Conservation (phyloP, 2,888 invertebrate species). For the Eutolmus rufibarbis region DNA sequence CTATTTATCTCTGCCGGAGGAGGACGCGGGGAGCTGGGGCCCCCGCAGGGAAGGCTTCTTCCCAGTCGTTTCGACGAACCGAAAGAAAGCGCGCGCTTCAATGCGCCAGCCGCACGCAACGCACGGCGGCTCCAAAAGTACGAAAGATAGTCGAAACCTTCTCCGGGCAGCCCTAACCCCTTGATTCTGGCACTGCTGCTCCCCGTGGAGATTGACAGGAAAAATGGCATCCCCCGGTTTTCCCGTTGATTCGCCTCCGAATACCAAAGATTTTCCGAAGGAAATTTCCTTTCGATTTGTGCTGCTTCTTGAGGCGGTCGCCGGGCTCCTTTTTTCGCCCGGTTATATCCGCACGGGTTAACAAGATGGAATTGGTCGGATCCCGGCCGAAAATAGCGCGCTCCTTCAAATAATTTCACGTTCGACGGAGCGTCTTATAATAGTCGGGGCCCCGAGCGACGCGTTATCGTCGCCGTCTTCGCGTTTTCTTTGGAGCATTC, state of each 20-base stretch:
- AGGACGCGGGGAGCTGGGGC: not conserved
- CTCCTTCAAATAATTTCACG: conserved; percentile 19
- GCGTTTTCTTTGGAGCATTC: not conserved
- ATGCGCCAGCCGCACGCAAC: conserved; percentile 11
- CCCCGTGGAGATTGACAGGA: not conserved
- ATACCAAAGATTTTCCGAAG: not conserved
- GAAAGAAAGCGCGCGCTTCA: not conserved
- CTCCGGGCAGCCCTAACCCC: not conserved
- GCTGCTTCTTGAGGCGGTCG: not conserved
- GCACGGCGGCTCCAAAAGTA: not conserved
- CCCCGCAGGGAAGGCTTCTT: not conserved
- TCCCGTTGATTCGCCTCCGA: conserved; percentile 16
- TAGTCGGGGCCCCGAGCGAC: not conserved
- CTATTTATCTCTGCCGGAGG: conserved; percentile 10
- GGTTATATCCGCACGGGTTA: conserved; percentile 13
- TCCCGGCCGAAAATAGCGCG: conserved; percentile 15
- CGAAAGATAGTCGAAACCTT: not conserved
- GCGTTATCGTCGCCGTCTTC: not conserved
- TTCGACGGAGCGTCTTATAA: conserved; percentile 17
- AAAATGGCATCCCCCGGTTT: not conserved
- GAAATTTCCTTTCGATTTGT: not conserved
- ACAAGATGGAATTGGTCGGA: conserved; percentile 16
- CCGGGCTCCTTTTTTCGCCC: not conserved
- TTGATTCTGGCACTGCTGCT: not conserved
- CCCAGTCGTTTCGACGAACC: not conserved